Conservation (phyloP, 1,140 invertebrate genomes). For the Sycophila sp. region DNA sequence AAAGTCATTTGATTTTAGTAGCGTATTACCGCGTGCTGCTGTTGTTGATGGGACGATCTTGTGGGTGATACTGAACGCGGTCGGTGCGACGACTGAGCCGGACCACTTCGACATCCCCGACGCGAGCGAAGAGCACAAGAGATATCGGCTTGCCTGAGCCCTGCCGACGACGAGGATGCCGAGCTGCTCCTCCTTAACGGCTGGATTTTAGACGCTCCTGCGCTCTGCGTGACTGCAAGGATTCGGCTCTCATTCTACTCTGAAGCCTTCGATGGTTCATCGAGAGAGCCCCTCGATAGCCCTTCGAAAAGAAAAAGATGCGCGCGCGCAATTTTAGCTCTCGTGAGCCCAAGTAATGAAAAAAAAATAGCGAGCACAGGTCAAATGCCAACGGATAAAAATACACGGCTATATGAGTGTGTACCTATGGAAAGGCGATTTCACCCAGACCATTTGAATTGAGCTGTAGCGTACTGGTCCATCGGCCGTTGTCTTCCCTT, state of each 20-base stretch:
- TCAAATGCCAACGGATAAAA: conserved; percentile 14
- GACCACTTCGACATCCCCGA: conserved; percentile 45
- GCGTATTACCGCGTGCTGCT: conserved; percentile 10
- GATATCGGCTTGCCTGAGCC: conserved; percentile 13
- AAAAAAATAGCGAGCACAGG: no score
- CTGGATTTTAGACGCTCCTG: conserved; percentile 1
- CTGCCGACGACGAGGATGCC: conserved; percentile 17
- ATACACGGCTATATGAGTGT: background rate
- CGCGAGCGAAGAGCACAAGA: conserved; percentile 11
- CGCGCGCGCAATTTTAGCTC: no score
- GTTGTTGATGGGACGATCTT: background rate
- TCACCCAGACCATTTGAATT: no score
- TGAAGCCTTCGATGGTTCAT: no score
- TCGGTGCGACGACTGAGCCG: background rate
- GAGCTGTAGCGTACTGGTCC: no score
- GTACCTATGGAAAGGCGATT: no score
- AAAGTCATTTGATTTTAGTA: no score
- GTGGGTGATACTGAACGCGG: conserved; percentile 26
- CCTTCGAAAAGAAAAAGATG: no score
- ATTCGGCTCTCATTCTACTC: conserved; percentile 1
- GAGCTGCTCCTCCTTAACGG: conserved; percentile 19
- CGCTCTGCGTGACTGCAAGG: background rate
- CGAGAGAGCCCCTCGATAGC: no score
- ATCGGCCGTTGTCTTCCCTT: no score
- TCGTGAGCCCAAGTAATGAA: no score